Evolutionary conservation across 2,888 invertebrate species (phyloP).

Genomic region (Panzeria rudis): DNA sequence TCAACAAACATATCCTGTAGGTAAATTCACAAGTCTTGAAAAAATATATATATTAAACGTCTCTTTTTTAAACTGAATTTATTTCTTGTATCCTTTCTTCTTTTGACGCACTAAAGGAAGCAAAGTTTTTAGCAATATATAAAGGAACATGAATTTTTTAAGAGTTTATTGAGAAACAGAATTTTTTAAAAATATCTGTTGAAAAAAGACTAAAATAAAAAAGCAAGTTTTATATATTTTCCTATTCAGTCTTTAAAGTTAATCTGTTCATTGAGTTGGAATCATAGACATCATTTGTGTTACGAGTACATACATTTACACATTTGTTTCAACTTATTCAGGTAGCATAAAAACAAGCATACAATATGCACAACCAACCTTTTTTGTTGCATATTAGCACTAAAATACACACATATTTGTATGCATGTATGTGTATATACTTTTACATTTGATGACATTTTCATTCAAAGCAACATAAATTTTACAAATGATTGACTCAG

Average conservation of each 20-base stretch:
- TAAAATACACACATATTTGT: not conserved
- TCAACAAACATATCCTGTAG: constrained; percentile 59
- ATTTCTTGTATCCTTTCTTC: constrained; percentile 22
- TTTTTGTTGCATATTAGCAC: constrained; percentile 31
- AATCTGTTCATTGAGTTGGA: constrained; percentile 63
- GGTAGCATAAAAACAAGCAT: constrained; percentile 61
- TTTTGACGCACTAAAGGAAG: constrained; percentile 27
- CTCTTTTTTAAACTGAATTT: constrained; percentile 24
- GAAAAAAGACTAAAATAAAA: not conserved
- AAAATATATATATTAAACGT: constrained; percentile 41
- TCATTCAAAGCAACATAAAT: constrained; percentile 76
- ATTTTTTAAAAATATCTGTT: not conserved
- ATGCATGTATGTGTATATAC: constrained; percentile 5
- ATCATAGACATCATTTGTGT: constrained; percentile 51
- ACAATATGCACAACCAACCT: constrained; percentile 36
- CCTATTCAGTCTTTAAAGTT: constrained; percentile 32
- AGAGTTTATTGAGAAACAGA: not conserved
- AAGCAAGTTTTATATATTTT: not conserved
- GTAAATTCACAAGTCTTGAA: constrained; percentile 22
- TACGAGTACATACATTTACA: constrained; percentile 39
- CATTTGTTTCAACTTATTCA: constrained; percentile 53
- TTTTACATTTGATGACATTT: constrained; percentile 59
- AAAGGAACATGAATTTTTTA: constrained; percentile 2
- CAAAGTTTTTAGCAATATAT: constrained; percentile 20
- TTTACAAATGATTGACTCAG: constrained; percentile 78